Percentiles rank a stretch among this genome's conserved stretches.
phyloP scores from a whole-genome alignment of 92 coral and sea anemone genomes.

The Montipora capitata region DNA sequence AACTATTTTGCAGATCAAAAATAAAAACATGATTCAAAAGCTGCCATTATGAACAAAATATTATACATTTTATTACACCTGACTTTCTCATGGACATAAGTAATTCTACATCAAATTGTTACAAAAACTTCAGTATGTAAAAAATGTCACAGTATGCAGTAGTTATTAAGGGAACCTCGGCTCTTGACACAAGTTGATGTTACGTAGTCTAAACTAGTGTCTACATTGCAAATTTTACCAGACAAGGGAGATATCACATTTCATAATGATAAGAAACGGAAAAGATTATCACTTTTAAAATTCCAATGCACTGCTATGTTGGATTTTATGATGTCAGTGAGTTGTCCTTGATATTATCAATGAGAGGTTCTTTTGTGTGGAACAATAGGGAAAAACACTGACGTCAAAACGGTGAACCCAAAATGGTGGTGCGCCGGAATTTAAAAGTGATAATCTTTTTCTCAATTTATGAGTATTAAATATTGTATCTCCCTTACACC shows the following conservation, averaged over 20 bases:
- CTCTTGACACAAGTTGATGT: constrained; percentile 6
- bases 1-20: too few species aligned
- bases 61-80: too few species aligned
- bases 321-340: background rate
- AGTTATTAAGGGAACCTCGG: constrained; percentile 12
- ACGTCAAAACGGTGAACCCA: background rate
- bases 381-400: background rate
- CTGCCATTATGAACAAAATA: too few species aligned
- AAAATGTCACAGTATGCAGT: constrained; percentile 5
- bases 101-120: too few species aligned
- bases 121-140: too few species aligned
- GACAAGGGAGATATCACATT: constrained; percentile 5
- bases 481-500: background rate
- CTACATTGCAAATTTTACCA: constrained; percentile 21
- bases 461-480: constrained; percentile 4
- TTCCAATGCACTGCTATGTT: background rate
- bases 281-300: constrained; percentile 7
- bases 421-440: background rate
- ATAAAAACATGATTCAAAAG: too few species aligned
- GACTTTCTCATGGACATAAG: too few species aligned
- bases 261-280: constrained; percentile 14
- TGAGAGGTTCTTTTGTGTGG: background rate
- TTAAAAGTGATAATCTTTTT: constrained; percentile 2
- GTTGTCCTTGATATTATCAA: background rate
- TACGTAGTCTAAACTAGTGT: constrained; percentile 7